Conservation (phyloP, 1,140 invertebrate species). For the Drosophila dunni region DNA sequence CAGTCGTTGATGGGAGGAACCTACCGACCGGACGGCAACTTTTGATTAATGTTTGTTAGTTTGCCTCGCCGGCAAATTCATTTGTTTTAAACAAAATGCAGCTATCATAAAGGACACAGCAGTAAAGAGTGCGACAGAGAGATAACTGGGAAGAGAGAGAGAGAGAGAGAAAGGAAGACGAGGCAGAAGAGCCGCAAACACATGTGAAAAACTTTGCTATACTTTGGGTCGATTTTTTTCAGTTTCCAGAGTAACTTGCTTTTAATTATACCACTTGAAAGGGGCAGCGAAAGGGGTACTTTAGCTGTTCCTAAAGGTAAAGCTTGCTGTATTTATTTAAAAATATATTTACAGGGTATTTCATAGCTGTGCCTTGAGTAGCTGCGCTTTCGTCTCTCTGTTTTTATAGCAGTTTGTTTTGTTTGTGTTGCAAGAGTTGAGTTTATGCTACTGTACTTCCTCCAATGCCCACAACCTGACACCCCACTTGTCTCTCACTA, state of each 20-base stretch:
- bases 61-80: constrained; percentile 70
- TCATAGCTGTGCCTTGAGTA: not conserved
- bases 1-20: constrained; percentile 41
- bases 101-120: constrained; percentile 10
- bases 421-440: constrained; percentile 31
- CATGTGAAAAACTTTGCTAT: constrained; percentile 21
- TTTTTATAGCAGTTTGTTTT: constrained; percentile 25
- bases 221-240: constrained; percentile 5
- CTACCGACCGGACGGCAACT: constrained; percentile 66
- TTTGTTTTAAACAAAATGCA: constrained; percentile 79
- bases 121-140: constrained; percentile 10
- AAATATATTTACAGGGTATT: constrained; percentile 6
- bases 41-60: constrained; percentile 82
- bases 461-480: not conserved
- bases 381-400: not conserved
- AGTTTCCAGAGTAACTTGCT: constrained; percentile 4
- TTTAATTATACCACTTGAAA: constrained; percentile 3
- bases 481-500: not conserved
- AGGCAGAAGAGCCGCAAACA: constrained; percentile 5
- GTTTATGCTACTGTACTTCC: constrained; percentile 23
- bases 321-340: not conserved
- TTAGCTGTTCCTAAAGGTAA: too few species aligned
- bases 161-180: not conserved
- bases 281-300: not conserved
- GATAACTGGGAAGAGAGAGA: not conserved